Base-by-base conservation (phyloP, 2,797 vertebrate species). In the Molossus alvarezi region DNA sequence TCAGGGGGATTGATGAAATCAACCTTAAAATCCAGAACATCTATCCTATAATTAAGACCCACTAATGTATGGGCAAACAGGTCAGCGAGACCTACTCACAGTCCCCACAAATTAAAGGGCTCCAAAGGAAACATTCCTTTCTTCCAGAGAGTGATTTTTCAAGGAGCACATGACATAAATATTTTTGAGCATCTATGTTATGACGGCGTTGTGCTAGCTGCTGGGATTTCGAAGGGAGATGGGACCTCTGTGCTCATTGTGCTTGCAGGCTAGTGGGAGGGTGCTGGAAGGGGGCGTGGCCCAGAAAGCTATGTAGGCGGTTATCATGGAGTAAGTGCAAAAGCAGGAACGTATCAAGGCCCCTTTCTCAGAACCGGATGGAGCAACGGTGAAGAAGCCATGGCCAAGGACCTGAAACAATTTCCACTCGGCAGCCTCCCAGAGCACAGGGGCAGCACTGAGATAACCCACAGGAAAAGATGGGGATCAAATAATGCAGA, bases 1-100 rank as follows among this genome's bases (percentile, higher is more conserved):
- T 91, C 53, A 80, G 73, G 73, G 58, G 73, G 57, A 96, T 88
- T 96, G 94, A 95, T 96, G 94, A 97, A 97, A 95, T 97, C 60
- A 95, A 84, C 88, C 83, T 95, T 93, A 95, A 95, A 96, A 97
- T 93, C 23, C 67, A 97, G 93, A 76, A 65, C 45, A 53, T 80
- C 67, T 51, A 88, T 93, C 96, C 94, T 97, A 45, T 97, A 97
- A 97, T 97, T 97, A 97, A 96, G 90, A 80, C 69, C 57, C 86
- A 79, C 88, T 95, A 96, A 97, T 80, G 57, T 91, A 92, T 79
- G 83, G 93, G 91, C 91, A 75, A 91, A 76, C 60, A 94, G 96
- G 96, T 97, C 91, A 90, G 65, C 11, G 58, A 91, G 91, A 57
- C 93, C 83, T 90, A 60, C 64, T 88, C 91, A 81, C 41, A 27